A percentile compares a stretch with the other conserved stretches of the same genome.
Evolutionary conservation across 1,140 invertebrate species (phyloP).

Genomic region (Oppia nitens): DNA sequence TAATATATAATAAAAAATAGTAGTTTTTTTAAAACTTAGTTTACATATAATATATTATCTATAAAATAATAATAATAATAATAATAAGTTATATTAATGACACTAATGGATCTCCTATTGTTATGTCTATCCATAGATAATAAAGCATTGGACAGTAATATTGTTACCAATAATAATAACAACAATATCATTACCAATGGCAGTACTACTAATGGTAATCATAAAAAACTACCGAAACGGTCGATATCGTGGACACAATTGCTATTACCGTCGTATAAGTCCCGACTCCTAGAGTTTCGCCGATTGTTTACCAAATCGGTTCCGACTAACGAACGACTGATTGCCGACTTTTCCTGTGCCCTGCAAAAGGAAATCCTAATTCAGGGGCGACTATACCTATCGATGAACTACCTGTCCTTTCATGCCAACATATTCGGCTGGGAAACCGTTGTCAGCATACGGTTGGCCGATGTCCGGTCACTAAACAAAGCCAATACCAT

Average conservation of each 20-base stretch:
- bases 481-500: conserved; percentile 12
- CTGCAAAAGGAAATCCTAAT: conserved; percentile 75
- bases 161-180: too few species aligned
- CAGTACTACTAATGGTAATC: too few species aligned
- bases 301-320: background rate
- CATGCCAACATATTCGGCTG: conserved; percentile 87
- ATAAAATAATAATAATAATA: too few species aligned
- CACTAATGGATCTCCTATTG: too few species aligned
- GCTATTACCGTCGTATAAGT: conserved; percentile 3
- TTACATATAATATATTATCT: too few species aligned
- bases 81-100: too few species aligned
- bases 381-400: conserved; percentile 79
- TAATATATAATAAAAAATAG: too few species aligned
- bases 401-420: conserved; percentile 81
- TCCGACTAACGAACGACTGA: conserved; percentile 4
- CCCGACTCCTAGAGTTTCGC: conserved; percentile 12
- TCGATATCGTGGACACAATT: conserved; percentile 6
- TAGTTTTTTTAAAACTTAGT: too few species aligned
- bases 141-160: too few species aligned
- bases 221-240: background rate
- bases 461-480: conserved; percentile 1
- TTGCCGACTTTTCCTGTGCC: conserved; percentile 76
- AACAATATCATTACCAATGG: too few species aligned
- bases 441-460: conserved; percentile 54
- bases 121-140: too few species aligned